Percentiles rank a stretch among this genome's conserved stretches.
Evolutionary conservation across 2,888 invertebrate genomes (phyloP).

Genomic region (Lacanobia wlatinum): DNA sequence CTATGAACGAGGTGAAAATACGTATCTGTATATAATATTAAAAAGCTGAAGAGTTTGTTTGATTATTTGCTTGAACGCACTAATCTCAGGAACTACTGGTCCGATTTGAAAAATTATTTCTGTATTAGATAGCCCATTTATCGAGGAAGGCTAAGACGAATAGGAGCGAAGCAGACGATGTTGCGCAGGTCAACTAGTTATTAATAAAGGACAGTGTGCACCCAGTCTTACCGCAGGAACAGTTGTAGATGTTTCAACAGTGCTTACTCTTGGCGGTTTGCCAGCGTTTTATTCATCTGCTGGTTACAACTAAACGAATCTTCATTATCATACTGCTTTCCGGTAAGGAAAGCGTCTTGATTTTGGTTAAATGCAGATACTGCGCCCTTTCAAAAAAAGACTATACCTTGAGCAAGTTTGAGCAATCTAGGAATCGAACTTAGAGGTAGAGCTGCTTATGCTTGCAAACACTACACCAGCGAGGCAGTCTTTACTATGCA

Average conservation of each 20-base stretch:
- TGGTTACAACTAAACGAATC: conserved; percentile 65
- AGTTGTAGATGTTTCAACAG: neutral
- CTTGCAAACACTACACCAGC: neutral
- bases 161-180: no score
- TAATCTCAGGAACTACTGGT: no score
- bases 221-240: neutral
- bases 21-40: no score
- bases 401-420: neutral
- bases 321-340: conserved; percentile 35
- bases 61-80: no score
- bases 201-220: neutral
- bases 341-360: conserved; percentile 1
- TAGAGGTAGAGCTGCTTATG: no score
- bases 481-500: neutral
- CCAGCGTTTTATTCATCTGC: conserved; percentile 67
- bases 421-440: neutral
- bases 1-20: no score
- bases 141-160: no score
- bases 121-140: no score
- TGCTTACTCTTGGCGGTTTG: conserved; percentile 61
- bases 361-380: neutral
- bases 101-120: no score
- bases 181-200: no score
- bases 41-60: no score
- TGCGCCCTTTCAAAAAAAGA: neutral